Conservation (phyloP, 2,888 invertebrate species). For the Tenthredo amoena region DNA sequence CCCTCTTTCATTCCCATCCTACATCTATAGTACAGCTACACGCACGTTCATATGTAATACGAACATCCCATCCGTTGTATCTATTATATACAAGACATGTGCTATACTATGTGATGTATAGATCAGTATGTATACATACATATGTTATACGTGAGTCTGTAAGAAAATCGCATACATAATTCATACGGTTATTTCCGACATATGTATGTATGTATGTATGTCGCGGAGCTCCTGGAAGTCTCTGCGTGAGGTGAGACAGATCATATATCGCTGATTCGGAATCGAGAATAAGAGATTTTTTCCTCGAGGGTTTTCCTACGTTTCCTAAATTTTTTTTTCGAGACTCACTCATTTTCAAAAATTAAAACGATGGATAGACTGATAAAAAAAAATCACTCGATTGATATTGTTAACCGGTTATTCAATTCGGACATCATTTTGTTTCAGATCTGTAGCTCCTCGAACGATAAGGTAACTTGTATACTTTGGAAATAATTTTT, state of each 20-base stretch:
- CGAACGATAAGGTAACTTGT: too few relatives aligned
- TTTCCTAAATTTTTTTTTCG: too few relatives aligned
- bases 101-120: neutral
- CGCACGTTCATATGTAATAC: neutral
- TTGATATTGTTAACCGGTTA: too few relatives aligned
- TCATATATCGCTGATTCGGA: neutral
- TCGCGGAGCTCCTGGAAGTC: neutral
- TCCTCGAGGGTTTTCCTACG: too few relatives aligned
- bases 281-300: neutral
- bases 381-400: too few relatives aligned
- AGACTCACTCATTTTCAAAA: too few relatives aligned
- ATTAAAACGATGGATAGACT: too few relatives aligned
- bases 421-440: too few relatives aligned
- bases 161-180: constrained; percentile 70
- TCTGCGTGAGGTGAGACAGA: neutral
- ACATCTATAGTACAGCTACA: neutral
- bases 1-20: neutral
- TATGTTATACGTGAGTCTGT: constrained; percentile 56
- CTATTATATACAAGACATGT: neutral
- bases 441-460: too few relatives aligned
- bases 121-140: neutral
- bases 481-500: too few relatives aligned
- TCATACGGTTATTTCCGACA: constrained; percentile 69
- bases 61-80: neutral
- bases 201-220: constrained; percentile 57